phyloP scores from a whole-genome alignment of 2,888 invertebrate species.

The Brenthis hecate region DNA sequence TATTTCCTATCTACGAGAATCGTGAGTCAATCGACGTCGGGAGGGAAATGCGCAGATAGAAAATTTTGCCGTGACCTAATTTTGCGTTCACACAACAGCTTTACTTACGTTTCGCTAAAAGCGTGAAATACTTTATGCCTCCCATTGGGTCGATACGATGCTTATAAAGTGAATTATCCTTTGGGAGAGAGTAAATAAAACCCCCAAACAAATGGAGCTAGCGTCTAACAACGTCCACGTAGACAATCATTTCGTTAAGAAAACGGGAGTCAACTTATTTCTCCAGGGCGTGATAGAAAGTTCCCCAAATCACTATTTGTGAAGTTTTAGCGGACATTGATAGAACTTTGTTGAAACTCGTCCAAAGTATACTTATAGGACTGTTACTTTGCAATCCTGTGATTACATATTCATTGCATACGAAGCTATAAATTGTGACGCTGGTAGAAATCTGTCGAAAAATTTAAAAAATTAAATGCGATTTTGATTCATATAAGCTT shows the following conservation, averaged over 20 bases:
- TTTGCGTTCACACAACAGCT: conserved; percentile 35
- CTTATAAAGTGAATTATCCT: conserved; percentile 79
- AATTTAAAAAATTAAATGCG: too few relatives aligned
- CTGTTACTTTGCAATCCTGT: conserved; percentile 10
- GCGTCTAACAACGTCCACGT: conserved; percentile 78
- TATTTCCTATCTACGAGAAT: conserved; percentile 19
- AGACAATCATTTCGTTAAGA: conserved; percentile 81
- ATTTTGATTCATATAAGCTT: too few relatives aligned
- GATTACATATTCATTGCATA: conserved; percentile 45
- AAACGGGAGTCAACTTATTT: conserved; percentile 76
- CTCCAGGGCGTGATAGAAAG: conserved; percentile 44
- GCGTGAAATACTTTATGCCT: conserved; percentile 70
- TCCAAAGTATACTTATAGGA: conserved; percentile 14
- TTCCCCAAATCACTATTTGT: conserved; percentile 43
- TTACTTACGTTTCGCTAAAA: conserved; percentile 51
- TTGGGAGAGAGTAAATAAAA: conserved; percentile 76
- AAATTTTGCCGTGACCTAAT: conserved; percentile 42
- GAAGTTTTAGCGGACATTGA: conserved; percentile 42
- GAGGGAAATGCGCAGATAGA: conserved; percentile 32
- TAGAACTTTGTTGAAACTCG: conserved; percentile 25
- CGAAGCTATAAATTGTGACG: neutral
- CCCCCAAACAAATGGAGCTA: conserved; percentile 77
- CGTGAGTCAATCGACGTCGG: conserved; percentile 19
- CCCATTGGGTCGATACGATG: conserved; percentile 75
- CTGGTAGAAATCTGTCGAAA: too few relatives aligned